Evolutionary conservation across 2,113 vertebrate species (phyloP).

Genomic region (Potamarius usumacintae): DNA sequence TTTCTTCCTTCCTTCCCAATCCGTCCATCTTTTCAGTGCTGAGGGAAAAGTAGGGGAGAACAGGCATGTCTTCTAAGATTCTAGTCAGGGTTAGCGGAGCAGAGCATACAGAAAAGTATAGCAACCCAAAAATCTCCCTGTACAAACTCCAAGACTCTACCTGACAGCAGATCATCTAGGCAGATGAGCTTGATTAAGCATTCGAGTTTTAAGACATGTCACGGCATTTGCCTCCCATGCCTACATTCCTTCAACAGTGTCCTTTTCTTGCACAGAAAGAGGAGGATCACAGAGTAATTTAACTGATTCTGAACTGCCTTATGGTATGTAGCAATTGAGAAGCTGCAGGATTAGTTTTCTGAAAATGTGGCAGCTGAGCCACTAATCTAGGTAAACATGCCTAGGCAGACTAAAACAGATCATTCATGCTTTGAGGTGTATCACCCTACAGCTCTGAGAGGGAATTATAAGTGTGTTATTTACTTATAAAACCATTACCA

Average conservation of each 20-base stretch:
- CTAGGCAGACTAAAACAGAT: conserved; percentile 38
- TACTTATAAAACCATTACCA: conserved; percentile 1
- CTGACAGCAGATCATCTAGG: conserved; percentile 19
- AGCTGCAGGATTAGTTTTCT: conserved; percentile 44
- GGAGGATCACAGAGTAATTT: conserved; percentile 41
- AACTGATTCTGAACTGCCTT: conserved; percentile 35
- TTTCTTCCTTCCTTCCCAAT: conserved; percentile 26
- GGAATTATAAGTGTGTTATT: not conserved
- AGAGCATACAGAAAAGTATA: not conserved
- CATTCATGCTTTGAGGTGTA: conserved; percentile 25
- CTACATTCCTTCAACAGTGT: conserved; percentile 36
- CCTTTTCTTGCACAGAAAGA: conserved; percentile 38
- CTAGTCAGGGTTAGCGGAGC: not conserved
- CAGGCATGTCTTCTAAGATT: not conserved
- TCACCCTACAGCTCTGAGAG: conserved; percentile 8
- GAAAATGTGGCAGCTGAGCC: conserved; percentile 39
- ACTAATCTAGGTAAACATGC: conserved; percentile 46
- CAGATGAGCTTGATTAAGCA: conserved; percentile 18
- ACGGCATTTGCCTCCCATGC: conserved; percentile 26
- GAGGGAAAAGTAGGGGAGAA: conserved; percentile 34
- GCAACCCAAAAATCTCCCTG: not conserved
- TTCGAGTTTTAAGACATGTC: conserved; percentile 37
- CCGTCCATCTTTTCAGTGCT: conserved; percentile 6
- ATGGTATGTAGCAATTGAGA: conserved; percentile 38
- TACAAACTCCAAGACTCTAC: not conserved